phyloP scores from a whole-genome alignment of 1,140 invertebrate genomes.

The Capitella teleta region DNA sequence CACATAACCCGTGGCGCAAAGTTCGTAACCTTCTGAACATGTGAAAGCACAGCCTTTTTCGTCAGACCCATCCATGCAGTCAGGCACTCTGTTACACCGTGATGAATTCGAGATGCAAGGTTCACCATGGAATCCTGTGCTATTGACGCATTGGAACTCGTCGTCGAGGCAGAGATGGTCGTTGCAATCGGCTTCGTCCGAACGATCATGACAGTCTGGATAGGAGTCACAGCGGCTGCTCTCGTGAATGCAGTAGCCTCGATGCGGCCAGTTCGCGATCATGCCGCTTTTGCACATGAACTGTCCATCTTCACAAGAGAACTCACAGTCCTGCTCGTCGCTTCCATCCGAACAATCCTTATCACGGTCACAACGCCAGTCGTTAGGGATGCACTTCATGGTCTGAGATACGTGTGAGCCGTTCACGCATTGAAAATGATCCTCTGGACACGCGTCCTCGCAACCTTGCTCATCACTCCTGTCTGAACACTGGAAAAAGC shows the following conservation, averaged over 20 bases:
- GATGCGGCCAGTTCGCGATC: no score
- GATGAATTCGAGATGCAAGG: neutral
- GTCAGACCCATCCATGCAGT: neutral
- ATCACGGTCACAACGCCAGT: neutral
- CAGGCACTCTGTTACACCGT: neutral
- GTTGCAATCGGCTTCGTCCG: neutral
- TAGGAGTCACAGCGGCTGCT: neutral
- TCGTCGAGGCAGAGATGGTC: neutral
- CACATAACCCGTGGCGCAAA: neutral
- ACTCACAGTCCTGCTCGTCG: constrained; percentile 1
- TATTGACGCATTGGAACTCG: neutral
- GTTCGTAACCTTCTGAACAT: neutral
- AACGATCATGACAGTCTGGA: neutral
- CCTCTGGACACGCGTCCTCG: neutral
- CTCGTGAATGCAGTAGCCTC: neutral
- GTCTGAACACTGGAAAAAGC: neutral
- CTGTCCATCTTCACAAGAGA: no score
- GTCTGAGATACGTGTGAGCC: neutral
- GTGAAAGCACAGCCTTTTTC: neutral
- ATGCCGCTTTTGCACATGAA: no score
- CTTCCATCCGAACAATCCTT: constrained; percentile 1
- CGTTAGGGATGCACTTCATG: neutral
- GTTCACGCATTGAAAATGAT: constrained; percentile 3
- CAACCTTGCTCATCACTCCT: constrained; percentile 1
- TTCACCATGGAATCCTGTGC: neutral